These are phyloP conservation scores for Clupea harengus DNA, from an alignment of 2,113 vertebrate genomes.

Conservation along the genomic window DNA sequence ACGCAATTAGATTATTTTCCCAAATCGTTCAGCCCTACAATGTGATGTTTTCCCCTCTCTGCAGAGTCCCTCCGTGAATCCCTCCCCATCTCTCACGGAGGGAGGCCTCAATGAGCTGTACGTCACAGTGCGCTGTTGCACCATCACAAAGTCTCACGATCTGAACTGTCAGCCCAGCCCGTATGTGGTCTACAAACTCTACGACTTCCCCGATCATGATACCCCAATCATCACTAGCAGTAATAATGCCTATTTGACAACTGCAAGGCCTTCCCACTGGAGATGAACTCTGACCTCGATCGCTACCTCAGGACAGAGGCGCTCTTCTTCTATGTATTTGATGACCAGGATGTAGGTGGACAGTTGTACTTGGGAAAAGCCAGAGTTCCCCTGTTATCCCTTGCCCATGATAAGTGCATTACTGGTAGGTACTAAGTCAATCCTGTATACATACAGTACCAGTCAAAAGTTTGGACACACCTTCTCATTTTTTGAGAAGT, in stretches of 20 bases:
- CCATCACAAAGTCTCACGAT: constrained; percentile 60
- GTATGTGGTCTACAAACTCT: constrained; percentile 89
- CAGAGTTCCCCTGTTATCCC: constrained; percentile 75
- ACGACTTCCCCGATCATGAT: constrained; percentile 80
- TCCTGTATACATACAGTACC: neutral
- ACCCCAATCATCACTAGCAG: constrained; percentile 74
- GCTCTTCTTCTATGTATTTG: constrained; percentile 82
- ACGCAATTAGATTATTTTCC: no score
- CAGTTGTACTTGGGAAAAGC: constrained; percentile 82
- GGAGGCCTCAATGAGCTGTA: constrained; percentile 76
- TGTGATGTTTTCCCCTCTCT: neutral
- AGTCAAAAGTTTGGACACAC: no score
- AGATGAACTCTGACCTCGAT: constrained; percentile 76
- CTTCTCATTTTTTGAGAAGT: no score
- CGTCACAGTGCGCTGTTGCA: constrained; percentile 75
- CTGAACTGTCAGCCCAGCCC: constrained; percentile 70
- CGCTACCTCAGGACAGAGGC: constrained; percentile 75
- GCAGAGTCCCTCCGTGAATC: neutral
- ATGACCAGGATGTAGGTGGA: constrained; percentile 75
- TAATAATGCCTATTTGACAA: constrained; percentile 75
- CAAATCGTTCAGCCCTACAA: no score
- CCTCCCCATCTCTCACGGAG: constrained; percentile 34
- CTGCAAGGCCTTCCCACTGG: constrained; percentile 73
- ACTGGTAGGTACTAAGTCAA: constrained; percentile 66
- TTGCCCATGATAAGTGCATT: constrained; percentile 75